Evolutionary conservation across 2,888 invertebrate genomes (phyloP).

Genomic region (Zeuzera pyrina): DNA sequence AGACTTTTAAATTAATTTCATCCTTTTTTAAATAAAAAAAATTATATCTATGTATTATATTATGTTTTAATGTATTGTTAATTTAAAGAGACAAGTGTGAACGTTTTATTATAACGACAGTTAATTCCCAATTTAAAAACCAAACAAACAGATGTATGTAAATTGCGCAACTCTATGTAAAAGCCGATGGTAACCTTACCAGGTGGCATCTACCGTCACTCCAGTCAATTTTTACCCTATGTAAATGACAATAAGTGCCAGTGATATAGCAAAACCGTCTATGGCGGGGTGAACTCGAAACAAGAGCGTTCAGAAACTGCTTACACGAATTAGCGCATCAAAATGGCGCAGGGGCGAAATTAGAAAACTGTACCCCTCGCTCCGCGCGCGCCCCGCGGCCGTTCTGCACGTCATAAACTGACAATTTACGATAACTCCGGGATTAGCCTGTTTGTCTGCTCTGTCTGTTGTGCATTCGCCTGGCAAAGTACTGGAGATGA

Average conservation of each 20-base stretch:
- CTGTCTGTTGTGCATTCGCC: constrained; percentile 66
- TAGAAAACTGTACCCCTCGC: constrained; percentile 58
- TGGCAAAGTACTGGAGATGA: too few species aligned
- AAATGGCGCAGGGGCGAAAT: constrained; percentile 67
- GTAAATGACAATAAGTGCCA: constrained; percentile 20
- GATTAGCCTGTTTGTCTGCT: constrained; percentile 73
- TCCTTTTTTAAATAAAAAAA: too few species aligned
- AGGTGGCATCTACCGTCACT: too few species aligned
- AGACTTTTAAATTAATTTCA: too few species aligned
- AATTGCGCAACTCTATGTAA: constrained; percentile 67
- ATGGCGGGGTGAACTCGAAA: constrained; percentile 63
- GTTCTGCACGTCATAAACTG: constrained; percentile 75
- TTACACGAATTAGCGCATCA: constrained; percentile 73
- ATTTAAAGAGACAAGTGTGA: too few species aligned
- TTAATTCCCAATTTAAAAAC: constrained; percentile 71
- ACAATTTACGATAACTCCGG: constrained; percentile 74
- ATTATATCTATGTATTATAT: too few species aligned
- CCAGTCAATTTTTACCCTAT: background rate
- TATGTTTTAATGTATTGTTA: too few species aligned
- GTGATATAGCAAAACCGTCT: constrained; percentile 17
- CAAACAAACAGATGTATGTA: constrained; percentile 71
- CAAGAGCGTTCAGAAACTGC: constrained; percentile 71
- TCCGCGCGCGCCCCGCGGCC: constrained; percentile 39
- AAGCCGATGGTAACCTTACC: constrained; percentile 57
- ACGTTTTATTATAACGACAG: constrained; percentile 54